These are phyloP conservation scores for Limenitis camilla DNA, from an alignment of 2,888 invertebrate genomes.

Conservation along the genomic window DNA sequence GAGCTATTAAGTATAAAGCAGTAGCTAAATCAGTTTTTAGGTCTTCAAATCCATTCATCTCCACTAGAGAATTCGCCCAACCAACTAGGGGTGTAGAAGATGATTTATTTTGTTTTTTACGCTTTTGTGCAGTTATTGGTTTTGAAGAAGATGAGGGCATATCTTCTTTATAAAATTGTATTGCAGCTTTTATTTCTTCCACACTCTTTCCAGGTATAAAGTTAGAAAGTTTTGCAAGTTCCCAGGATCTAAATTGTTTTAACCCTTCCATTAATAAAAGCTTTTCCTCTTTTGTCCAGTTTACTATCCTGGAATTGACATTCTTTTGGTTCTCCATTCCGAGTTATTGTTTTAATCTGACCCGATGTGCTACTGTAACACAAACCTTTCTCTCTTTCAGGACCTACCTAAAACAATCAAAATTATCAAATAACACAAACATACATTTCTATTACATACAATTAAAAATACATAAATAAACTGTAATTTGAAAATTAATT, in stretches of 20 bases:
- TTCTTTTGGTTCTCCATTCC: too few relatives aligned
- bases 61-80: slow-evolving; percentile 51
- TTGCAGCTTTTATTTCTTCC: slow-evolving; percentile 37
- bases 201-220: slow-evolving; percentile 37
- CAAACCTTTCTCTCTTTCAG: too few relatives aligned
- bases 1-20: slow-evolving; percentile 55
- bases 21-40: slow-evolving; percentile 48
- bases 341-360: too few relatives aligned
- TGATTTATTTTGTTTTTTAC: too few relatives aligned
- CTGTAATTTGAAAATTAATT: too few relatives aligned
- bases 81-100: slow-evolving; percentile 39
- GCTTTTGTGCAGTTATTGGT: slow-evolving; percentile 20
- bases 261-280: slow-evolving; percentile 40
- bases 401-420: too few relatives aligned
- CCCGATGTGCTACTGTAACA: too few relatives aligned
- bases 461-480: too few relatives aligned
- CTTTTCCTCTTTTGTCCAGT: slow-evolving; percentile 55
- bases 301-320: slow-evolving; percentile 21
- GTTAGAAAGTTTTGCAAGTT: slow-evolving; percentile 33
- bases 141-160: slow-evolving; percentile 26
- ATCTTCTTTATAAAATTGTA: slow-evolving; percentile 39
- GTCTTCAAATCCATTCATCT: slow-evolving; percentile 39
- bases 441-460: too few relatives aligned
- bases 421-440: too few relatives aligned
- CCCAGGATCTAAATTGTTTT: slow-evolving; percentile 34